These are phyloP conservation scores for Metopia argyrocephala DNA, from an alignment of 2,888 invertebrate genomes.

Conservation along the genomic window DNA sequence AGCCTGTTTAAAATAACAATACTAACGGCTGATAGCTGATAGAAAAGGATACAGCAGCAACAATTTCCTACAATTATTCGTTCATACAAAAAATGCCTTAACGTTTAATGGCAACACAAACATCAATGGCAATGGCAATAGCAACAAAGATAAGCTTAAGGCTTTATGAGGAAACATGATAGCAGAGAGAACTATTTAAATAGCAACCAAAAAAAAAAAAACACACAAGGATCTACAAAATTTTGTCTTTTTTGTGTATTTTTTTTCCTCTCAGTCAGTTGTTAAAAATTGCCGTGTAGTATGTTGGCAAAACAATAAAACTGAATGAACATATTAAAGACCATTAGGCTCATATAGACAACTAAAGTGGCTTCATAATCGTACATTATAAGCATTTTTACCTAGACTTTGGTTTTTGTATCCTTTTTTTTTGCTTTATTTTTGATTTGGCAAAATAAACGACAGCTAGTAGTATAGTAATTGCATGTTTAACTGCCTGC, in stretches of 20 bases:
- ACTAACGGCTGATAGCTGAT: constrained; percentile 21
- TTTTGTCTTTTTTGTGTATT: no score
- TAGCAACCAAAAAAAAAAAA: constrained; percentile 41
- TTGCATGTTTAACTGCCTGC: constrained; percentile 62
- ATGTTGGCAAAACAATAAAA: constrained; percentile 59
- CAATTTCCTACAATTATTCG: constrained; percentile 75
- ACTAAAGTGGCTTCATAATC: constrained; percentile 78
- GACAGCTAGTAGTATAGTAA: constrained; percentile 51
- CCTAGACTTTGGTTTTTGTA: constrained; percentile 39
- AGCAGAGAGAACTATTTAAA: constrained; percentile 65
- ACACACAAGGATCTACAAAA: constrained; percentile 29
- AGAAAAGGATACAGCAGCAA: constrained; percentile 64
- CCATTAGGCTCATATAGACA: constrained; percentile 79
- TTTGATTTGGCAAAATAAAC: constrained; percentile 31
- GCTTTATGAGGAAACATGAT: neutral
- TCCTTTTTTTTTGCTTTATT: neutral
- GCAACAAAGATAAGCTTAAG: constrained; percentile 59
- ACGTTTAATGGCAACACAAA: constrained; percentile 37
- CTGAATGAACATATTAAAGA: constrained; percentile 72
- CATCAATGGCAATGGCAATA: neutral
- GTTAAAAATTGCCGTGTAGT: constrained; percentile 60
- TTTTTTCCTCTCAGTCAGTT: no score
- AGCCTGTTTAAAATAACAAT: constrained; percentile 54
- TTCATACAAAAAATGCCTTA: no score
- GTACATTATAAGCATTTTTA: constrained; percentile 50